Evolutionary conservation across 1,140 invertebrate species (phyloP).

Genomic region (Drosophila ohnishii): DNA sequence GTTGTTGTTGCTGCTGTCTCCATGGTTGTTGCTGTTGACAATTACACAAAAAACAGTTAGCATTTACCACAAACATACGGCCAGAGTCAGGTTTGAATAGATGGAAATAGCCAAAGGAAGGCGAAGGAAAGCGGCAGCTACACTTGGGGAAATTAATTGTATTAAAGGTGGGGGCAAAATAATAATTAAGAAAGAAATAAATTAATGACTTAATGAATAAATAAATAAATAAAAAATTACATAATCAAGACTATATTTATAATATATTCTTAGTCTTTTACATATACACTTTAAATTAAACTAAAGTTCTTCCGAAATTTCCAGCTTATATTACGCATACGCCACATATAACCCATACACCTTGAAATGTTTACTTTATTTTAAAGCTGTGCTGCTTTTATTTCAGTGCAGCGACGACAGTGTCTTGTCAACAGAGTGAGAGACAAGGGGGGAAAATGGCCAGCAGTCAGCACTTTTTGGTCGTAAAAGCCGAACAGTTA

Average conservation of each 20-base stretch:
- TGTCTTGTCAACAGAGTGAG: conserved; percentile 63
- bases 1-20: conserved; percentile 1
- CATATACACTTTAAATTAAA: too few relatives aligned
- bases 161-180: too few relatives aligned
- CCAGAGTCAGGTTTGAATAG: conserved; percentile 43
- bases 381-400: background rate
- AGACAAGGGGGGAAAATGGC: conserved; percentile 50
- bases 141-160: background rate
- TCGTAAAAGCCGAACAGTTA: conserved; percentile 59
- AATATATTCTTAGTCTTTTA: too few relatives aligned
- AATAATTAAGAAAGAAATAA: too few relatives aligned
- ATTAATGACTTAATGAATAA: background rate
- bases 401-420: conserved; percentile 47
- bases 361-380: background rate
- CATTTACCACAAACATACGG: conserved; percentile 77
- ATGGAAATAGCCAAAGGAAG: conserved; percentile 47
- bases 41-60: conserved; percentile 78
- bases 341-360: background rate
- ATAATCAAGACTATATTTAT: background rate
- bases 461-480: conserved; percentile 74
- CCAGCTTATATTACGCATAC: background rate
- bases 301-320: background rate
- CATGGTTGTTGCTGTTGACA: conserved; percentile 62
- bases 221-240: background rate
- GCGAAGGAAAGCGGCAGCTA: background rate